A percentile compares a stretch with the other conserved stretches of the same genome.
These are phyloP conservation scores for Drosophila jambulina DNA, from an alignment of 1,140 invertebrate genomes.

Conservation along the genomic window DNA sequence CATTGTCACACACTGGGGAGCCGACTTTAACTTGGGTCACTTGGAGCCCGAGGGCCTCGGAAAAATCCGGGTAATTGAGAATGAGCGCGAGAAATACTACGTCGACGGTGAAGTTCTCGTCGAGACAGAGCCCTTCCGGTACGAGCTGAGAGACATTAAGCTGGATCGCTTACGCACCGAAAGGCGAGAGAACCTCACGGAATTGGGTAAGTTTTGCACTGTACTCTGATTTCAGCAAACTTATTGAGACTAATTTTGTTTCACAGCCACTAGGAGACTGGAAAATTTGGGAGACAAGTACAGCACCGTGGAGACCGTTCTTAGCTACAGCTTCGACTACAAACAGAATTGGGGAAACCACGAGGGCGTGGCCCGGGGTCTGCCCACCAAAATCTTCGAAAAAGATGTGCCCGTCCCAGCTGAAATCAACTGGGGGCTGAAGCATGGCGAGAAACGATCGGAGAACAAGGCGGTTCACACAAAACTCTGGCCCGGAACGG, in stretches of 20 bases:
- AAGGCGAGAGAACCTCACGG: constrained; percentile 86
- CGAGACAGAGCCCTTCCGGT: constrained; percentile 91
- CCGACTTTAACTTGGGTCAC: constrained; percentile 87
- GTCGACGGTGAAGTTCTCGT: constrained; percentile 91
- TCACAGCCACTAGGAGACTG: constrained; percentile 87
- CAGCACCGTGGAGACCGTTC: constrained; percentile 88
- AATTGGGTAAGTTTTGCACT: constrained; percentile 84
- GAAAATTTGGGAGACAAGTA: constrained; percentile 87
- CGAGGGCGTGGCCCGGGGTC: constrained; percentile 90
- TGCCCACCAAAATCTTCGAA: constrained; percentile 89
- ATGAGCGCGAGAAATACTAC: constrained; percentile 86
- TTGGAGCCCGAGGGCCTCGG: constrained; percentile 89
- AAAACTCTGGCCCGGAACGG: constrained; percentile 89
- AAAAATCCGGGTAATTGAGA: constrained; percentile 88
- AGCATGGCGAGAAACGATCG: constrained; percentile 86
- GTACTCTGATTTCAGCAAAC: not conserved
- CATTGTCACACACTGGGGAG: constrained; percentile 74
- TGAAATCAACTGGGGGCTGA: constrained; percentile 90
- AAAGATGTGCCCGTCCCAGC: constrained; percentile 87
- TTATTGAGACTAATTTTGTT: not conserved
- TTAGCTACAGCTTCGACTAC: constrained; percentile 89
- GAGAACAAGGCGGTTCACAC: constrained; percentile 85
- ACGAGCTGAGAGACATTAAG: constrained; percentile 89
- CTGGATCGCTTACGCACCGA: constrained; percentile 87
- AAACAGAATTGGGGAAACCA: constrained; percentile 91